A percentile compares a stretch with the other conserved stretches of the same genome.
Conservation (phyloP, 2,797 vertebrate genomes). For the Rhynchotus rufescens region DNA sequence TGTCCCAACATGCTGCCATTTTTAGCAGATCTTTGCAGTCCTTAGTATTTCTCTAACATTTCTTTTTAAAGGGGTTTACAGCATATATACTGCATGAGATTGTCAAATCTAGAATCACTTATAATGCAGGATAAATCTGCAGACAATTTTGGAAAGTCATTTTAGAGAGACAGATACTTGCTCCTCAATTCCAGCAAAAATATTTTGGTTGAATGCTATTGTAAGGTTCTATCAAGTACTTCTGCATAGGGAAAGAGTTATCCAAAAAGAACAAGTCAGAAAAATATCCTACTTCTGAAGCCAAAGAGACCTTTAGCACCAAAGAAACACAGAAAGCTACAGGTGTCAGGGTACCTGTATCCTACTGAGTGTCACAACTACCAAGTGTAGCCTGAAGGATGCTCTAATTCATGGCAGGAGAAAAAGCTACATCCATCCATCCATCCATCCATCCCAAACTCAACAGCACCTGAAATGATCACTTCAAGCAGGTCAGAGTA, state of each 20-base stretch:
- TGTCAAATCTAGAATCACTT: neutral
- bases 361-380: too few species aligned
- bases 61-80: neutral
- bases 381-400: neutral
- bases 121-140: neutral
- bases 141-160: slow-evolving; percentile 10
- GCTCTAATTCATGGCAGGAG: neutral
- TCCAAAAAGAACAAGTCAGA: neutral
- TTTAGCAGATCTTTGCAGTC: neutral
- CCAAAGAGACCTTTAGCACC: neutral
- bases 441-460: neutral
- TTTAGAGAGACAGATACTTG: slow-evolving; percentile 11
- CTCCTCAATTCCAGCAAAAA: slow-evolving; percentile 24
- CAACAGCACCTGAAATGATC: neutral
- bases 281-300: neutral
- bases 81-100: neutral
- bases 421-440: neutral
- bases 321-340: neutral
- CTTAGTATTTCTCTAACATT: neutral
- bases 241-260: neutral
- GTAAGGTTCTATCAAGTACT: slow-evolving; percentile 12
- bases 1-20: neutral
- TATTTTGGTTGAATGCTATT: slow-evolving; percentile 2
- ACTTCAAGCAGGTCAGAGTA: neutral
- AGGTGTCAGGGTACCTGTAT: neutral